Percentiles rank a stretch among this genome's conserved stretches.
phyloP scores from a whole-genome alignment of 2,888 invertebrate species.

The Aphelenchoides bicaudatus region DNA sequence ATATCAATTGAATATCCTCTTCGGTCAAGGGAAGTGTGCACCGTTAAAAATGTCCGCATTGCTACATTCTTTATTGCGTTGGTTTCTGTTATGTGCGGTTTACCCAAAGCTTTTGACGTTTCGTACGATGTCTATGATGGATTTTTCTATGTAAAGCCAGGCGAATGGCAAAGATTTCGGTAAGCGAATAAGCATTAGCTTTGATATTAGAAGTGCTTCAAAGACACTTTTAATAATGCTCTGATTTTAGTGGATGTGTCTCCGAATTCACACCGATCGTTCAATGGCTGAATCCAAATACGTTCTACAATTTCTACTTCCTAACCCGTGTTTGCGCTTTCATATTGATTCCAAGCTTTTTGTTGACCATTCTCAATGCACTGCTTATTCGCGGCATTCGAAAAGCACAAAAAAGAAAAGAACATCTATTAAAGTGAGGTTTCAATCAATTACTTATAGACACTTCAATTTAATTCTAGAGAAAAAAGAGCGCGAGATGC shows the following conservation, averaged over 20 bases:
- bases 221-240: not conserved
- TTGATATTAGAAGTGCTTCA: not conserved
- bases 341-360: slow-evolving; percentile 83
- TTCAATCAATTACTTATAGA: slow-evolving; percentile 20
- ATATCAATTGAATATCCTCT: slow-evolving; percentile 91
- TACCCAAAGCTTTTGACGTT: slow-evolving; percentile 77
- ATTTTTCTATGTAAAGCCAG: slow-evolving; percentile 66
- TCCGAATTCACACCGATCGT: slow-evolving; percentile 45
- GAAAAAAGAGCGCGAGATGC: slow-evolving; percentile 58
- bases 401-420: slow-evolving; percentile 75
- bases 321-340: slow-evolving; percentile 84
- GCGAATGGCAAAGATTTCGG: slow-evolving; percentile 40
- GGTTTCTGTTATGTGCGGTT: slow-evolving; percentile 76
- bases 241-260: slow-evolving; percentile 45
- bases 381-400: slow-evolving; percentile 80
- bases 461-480: slow-evolving; percentile 33
- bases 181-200: slow-evolving; percentile 13
- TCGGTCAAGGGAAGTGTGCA: slow-evolving; percentile 75
- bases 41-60: slow-evolving; percentile 67
- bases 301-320: slow-evolving; percentile 73
- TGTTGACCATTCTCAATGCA: slow-evolving; percentile 81
- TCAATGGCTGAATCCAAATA: slow-evolving; percentile 63
- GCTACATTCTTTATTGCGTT: slow-evolving; percentile 76
- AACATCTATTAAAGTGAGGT: slow-evolving; percentile 69
- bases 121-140: slow-evolving; percentile 66